Percentiles rank a stretch among this genome's conserved stretches.
Evolutionary conservation across 2,113 vertebrate genomes (phyloP).

Genomic region (Propithecus coquereli): DNA sequence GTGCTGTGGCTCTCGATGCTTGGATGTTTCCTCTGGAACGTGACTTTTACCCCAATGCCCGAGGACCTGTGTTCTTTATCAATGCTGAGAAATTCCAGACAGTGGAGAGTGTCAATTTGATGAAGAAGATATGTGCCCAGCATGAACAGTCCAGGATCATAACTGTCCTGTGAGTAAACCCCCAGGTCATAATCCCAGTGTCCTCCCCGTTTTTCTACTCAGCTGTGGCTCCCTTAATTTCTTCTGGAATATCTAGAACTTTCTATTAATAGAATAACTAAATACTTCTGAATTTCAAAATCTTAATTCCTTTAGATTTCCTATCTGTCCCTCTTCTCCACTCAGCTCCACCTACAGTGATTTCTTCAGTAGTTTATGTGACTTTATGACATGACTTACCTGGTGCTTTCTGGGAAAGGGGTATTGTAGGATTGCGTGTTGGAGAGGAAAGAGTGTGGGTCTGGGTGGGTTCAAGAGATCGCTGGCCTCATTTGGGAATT

Average conservation of each 20-base stretch:
- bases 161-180: conserved; percentile 82
- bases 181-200: neutral
- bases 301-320: neutral
- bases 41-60: conserved; percentile 75
- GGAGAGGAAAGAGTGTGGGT: neutral
- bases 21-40: conserved; percentile 87
- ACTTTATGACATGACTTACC: neutral
- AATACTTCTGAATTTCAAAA: neutral
- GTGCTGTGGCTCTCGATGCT: conserved; percentile 83
- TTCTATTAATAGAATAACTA: neutral
- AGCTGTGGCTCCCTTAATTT: neutral
- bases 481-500: neutral
- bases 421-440: neutral
- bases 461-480: neutral
- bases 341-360: neutral
- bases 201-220: neutral
- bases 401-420: neutral
- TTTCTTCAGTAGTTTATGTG: neutral
- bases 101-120: conserved; percentile 69
- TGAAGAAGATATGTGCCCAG: conserved; percentile 79
- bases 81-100: conserved; percentile 85
- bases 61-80: conserved; percentile 84
- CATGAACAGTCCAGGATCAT: conserved; percentile 79
- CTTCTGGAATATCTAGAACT: neutral
- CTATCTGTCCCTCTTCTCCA: neutral